These are phyloP conservation scores for Dynastes grantii DNA, from an alignment of 2,888 invertebrate species.

Conservation along the genomic window DNA sequence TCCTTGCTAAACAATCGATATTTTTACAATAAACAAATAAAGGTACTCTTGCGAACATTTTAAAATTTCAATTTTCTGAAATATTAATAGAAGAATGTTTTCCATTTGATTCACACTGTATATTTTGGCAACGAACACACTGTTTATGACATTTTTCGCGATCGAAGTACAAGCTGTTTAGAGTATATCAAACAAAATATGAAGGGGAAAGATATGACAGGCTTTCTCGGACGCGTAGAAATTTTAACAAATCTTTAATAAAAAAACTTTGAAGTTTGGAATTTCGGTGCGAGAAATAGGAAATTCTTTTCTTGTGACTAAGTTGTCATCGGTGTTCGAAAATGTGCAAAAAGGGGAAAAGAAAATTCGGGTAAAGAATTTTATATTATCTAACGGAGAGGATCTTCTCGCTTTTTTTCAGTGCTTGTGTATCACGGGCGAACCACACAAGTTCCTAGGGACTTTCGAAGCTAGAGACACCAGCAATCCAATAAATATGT, in stretches of 20 bases:
- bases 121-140: too few species aligned
- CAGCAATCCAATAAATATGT: constrained; percentile 15
- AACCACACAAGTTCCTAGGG: background rate
- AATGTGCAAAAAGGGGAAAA: constrained; percentile 12
- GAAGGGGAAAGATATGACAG: too few species aligned
- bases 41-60: too few species aligned
- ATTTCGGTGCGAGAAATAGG: background rate
- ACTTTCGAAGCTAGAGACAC: background rate
- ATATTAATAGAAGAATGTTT: too few species aligned
- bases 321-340: constrained; percentile 23
- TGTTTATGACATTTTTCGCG: too few species aligned
- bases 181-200: too few species aligned
- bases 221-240: too few species aligned
- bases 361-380: background rate
- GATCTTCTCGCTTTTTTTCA: background rate
- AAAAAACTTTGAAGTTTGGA: constrained; percentile 6
- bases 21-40: too few species aligned
- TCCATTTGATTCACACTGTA: too few species aligned
- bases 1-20: too few species aligned
- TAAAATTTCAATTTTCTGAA: too few species aligned
- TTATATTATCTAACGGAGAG: constrained; percentile 7
- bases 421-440: background rate
- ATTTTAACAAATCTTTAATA: constrained; percentile 13
- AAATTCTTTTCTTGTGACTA: constrained; percentile 22
- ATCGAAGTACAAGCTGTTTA: too few species aligned